Base-by-base conservation (phyloP, 2,888 invertebrate species). In the Bellardia pandia region DNA sequence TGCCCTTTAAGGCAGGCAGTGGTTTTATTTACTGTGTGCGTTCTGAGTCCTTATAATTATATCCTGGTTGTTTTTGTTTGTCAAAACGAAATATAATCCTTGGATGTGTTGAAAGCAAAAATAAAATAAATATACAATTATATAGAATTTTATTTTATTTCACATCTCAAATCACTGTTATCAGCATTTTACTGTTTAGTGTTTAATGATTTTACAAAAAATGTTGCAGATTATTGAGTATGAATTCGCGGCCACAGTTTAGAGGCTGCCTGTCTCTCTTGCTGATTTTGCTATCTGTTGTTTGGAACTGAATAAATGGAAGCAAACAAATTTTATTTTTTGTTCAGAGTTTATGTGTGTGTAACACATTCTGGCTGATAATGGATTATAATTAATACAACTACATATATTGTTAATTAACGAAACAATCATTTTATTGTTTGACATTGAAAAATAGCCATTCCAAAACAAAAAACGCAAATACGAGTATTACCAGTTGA, bases 1-100 rank as follows among this genome's bases (percentile, higher is more conserved):
- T 51, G 51, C 37, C 75, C 58, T 33, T 60, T 60, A 11, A 64
- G 64, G 16, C 71, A 76, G 51, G 62, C 62, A 64, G 62, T 64
- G 16, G 40, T 51, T n/a, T 40, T 42, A 13, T 62, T 62, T 37
- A 64, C 51, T 62, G 62, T 64, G 64, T 64, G 48, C 37, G 30
- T 48, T 14, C 48, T 58, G 16, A 45, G 48, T 75, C 48, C 75
- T 48, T 62, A 56, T 14, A 53, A 66, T 66, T 45, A 5, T 53
- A 7, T 14, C n/a, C 37, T 53, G 4, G 8, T 53, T 40, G n/a
- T 72, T 53, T 71, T 68, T 45, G 3, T 72, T 72, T 60, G 60
- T 33, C 60, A 60, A n/a, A n/a, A 60, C 60, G n/a, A 33, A 9
- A 64, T 8, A 9, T 64, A 16, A n/a, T 51, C 14, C n/a, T 64